Evolutionary conservation across 2,888 invertebrate species (phyloP), one percentile per base, ranked within the genome.

Genomic region (Watsonalla binaria): DNA sequence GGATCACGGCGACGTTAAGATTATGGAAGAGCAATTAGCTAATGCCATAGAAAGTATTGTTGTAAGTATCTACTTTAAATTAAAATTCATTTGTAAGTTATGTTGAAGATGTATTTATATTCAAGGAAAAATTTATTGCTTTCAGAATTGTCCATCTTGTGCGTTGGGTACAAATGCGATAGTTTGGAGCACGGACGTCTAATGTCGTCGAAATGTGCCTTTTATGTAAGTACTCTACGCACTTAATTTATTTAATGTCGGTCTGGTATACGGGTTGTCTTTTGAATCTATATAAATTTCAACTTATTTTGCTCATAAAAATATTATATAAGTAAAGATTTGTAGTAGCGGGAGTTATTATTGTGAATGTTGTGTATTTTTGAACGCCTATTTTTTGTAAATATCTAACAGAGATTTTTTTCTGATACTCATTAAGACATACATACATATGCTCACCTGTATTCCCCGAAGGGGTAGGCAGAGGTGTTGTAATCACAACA

Each of bases 71-170:
- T 51, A 39, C 13, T 34, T 46, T 45, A 11, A 45, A 8, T 52
- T 48, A 34, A 51, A 5, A 5, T 13, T n/a, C 39, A 49, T 24
- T 46, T 54, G 13, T 11, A 51, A 37, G 35, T 50, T 24, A 7
- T 13, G 45, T 47, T 51, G n/a, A 51, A 34, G 6, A n/a, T 35
- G 24, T 47, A 35, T 51, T 42, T 52, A 39, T 52, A 46, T 24
- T 24, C n/a, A 24, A 24, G 2, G 7, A 48, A 35, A 54, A 15
- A 53, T 37, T 54, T 63, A 61, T 60, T 66, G 34, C 80, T 79
- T 71, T n/a, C 83, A 90, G 90, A 90, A 90, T 82, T 90, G 90
- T 86, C 90, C 90, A 78, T 90, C 90, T 82, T 90, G 90, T 84
- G 90, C 90, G 71, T 78, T 90, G 82, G 90, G 90, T 68, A 90